Base-by-base conservation (phyloP, 2,888 invertebrate species). In the Apodemia zela region DNA sequence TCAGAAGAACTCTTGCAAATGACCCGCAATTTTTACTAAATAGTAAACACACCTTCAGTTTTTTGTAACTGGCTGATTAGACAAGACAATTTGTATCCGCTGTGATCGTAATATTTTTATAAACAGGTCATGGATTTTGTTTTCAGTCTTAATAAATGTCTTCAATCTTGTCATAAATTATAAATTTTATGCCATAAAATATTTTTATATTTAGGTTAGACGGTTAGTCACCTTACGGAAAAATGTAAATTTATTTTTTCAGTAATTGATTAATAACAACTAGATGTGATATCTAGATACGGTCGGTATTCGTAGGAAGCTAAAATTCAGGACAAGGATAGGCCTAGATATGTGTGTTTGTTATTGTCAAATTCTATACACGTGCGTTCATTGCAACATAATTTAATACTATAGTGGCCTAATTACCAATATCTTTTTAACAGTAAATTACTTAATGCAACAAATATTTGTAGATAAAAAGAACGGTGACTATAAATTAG, bases 251-350 rank as follows among this genome's bases (percentile, higher is more conserved):
- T 38, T 38, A 13, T 75, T 77, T 81, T 83, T 87, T 87, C 85
- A 84, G 84, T 84, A 83, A 54, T 67, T 77, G 89, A 90, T 90
- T 90, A 89, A 85, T 83, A 81, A 82, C 77, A 75, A 78, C 74
- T 75, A 78, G 88, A 89, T 87, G 75, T 72, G 77, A 77, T 87
- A 90, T 89, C 89, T 79, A 80, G 84, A 85, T 87, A 76, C 79
- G 77, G 77, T 78, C 81, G 80, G 18, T 49, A 18, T 49, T 82
- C 78, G 72, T 82, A 88, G 89, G 86, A 87, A 89, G 88, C 81
- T 78, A 82, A 87, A 89, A 89, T 13, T 85, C 82, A 85, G 90
- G 87, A 78, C 90, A 90, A 90, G 90, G 91, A 87, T 89, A 81
- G 79, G 72, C 72, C 74, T 76, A 81, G 78, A 79, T 81, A 80